Percentiles rank a stretch among this genome's conserved stretches.
Evolutionary conservation across 2,797 vertebrate genomes (phyloP).

Genomic region (Huso huso): DNA sequence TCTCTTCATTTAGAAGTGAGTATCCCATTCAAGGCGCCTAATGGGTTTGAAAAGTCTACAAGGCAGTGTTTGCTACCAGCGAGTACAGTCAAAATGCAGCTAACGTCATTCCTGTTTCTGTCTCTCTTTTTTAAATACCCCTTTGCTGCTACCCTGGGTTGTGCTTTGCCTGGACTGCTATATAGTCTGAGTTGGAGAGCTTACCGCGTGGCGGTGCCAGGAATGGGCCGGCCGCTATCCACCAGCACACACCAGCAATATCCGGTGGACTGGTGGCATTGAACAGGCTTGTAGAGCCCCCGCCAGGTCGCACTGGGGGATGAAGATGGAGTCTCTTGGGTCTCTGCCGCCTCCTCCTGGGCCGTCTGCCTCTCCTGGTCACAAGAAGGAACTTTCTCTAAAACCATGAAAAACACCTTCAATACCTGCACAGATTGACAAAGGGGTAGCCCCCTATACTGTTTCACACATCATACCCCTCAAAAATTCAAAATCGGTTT

Average conservation of each 20-base stretch:
- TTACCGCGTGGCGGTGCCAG: slow-evolving; percentile 92
- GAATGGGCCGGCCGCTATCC: slow-evolving; percentile 89
- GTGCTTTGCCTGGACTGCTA: too few relatives aligned
- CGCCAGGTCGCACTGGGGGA: slow-evolving; percentile 81
- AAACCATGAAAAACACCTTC: slow-evolving; percentile 54
- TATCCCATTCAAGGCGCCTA: too few relatives aligned
- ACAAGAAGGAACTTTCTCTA: slow-evolving; percentile 93
- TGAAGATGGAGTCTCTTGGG: slow-evolving; percentile 79
- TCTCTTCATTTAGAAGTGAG: too few relatives aligned
- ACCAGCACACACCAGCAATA: slow-evolving; percentile 98
- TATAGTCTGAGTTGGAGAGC: background rate
- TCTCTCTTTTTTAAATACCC: too few relatives aligned
- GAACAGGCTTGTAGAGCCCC: slow-evolving; percentile 90
- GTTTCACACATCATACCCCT: too few relatives aligned
- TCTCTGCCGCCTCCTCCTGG: slow-evolving; percentile 83
- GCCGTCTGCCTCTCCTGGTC: slow-evolving; percentile 93
- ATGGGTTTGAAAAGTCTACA: too few relatives aligned
- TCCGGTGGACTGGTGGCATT: slow-evolving; percentile 95
- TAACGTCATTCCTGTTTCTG: too few relatives aligned
- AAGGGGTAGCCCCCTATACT: background rate
- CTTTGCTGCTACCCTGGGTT: too few relatives aligned
- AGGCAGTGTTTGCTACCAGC: too few relatives aligned
- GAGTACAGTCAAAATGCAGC: too few relatives aligned
- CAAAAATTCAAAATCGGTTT: too few relatives aligned
- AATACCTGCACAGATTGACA: slow-evolving; percentile 28